Evolutionary conservation across 2,113 vertebrate species (phyloP), one percentile per base, ranked within the genome.

Genomic region (Tyrannus savana): DNA sequence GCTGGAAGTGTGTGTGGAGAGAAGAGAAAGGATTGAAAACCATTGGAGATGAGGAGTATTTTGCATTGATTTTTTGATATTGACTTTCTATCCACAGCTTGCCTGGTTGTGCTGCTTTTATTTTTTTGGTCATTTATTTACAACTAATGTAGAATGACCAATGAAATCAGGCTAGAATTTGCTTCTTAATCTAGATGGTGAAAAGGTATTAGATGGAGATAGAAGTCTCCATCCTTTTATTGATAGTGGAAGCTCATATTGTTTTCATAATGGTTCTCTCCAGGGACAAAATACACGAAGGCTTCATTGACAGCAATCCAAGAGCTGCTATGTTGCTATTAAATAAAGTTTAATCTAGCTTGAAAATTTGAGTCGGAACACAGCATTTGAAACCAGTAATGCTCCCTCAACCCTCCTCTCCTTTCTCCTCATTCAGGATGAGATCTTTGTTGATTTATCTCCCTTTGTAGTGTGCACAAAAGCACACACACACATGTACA

Each of bases 401-500:
- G 72, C 35, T 90, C 33, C 24, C 76, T 80, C 66, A 73, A 23
- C 35, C 55, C 23, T 71, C 23, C 37, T 73, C 28, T 89, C 49
- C 37, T 60, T 81, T 56, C 35, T 84, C 30, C n/a, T 56, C 14
- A 1, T 66, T 75, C 56, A 28, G 15, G 21, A 4, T 13, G 71
- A 79, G 52, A 9, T n/a, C 21, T 89, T 46, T 60, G 27, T 71
- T 81, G 60, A 19, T 83, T 88, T 59, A 12, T 35, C 19, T 85
- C 21, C 39, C 25, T 63, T 25, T 66, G 27, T 41, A 46, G 25
- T 23, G 58, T 12, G 10, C 53, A 24, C 39, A 28, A 49, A 63
- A 2, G 8, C 31, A 7, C 13, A 4, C 6, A 7, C 4, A 9
- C 7, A 22, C 7, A 19, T 8, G 16, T 3, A 2, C 14, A 27